phyloP scores from a whole-genome alignment of 2,888 invertebrate genomes.

The Coenonympha arcania region DNA sequence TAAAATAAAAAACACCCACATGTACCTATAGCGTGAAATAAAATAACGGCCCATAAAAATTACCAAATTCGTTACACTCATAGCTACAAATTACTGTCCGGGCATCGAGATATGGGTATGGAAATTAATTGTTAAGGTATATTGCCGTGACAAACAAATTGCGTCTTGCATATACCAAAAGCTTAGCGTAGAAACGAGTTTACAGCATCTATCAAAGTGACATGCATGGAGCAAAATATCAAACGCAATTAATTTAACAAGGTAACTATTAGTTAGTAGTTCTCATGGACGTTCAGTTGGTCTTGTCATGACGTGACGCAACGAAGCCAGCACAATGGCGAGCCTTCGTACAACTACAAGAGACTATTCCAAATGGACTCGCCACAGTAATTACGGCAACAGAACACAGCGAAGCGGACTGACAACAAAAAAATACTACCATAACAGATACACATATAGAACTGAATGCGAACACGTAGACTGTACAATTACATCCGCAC shows the following conservation, averaged over 20 bases:
- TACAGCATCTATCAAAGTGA: slow-evolving; percentile 25
- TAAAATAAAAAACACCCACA: background rate
- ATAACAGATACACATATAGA: slow-evolving; percentile 40
- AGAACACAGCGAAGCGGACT: slow-evolving; percentile 30
- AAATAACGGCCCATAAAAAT: background rate
- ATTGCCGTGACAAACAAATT: background rate
- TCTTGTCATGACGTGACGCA: slow-evolving; percentile 46
- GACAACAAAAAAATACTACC: slow-evolving; percentile 43
- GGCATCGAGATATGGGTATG: no score
- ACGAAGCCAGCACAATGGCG: slow-evolving; percentile 47
- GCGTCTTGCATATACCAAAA: background rate
- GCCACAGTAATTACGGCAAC: slow-evolving; percentile 45
- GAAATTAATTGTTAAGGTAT: background rate
- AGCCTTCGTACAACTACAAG: slow-evolving; percentile 49
- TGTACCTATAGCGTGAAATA: background rate
- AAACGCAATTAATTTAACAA: slow-evolving; percentile 42
- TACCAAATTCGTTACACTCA: background rate
- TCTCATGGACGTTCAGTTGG: slow-evolving; percentile 39
- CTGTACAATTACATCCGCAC: no score
- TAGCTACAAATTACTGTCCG: background rate
- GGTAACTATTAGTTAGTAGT: slow-evolving; percentile 46
- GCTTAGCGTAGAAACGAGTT: background rate
- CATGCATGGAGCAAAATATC: slow-evolving; percentile 7
- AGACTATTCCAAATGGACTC: slow-evolving; percentile 41
- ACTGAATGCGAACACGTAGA: slow-evolving; percentile 26